A percentile compares a stretch with the other conserved stretches of the same genome.
phyloP scores from a whole-genome alignment of 2,797 vertebrate species.

The Onychomys leucogaster region DNA sequence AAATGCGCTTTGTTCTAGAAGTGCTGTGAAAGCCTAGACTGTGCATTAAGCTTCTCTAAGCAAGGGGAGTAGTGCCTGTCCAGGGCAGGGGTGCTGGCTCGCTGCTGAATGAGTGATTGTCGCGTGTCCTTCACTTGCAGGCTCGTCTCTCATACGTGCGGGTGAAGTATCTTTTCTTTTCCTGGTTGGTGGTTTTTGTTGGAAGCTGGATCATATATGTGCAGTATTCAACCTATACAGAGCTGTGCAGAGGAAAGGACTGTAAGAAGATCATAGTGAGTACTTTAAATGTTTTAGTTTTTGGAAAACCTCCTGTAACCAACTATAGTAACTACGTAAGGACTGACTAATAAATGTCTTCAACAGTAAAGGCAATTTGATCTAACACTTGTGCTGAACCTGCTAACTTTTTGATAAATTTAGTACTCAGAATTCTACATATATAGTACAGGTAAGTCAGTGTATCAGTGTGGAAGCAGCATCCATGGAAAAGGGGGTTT shows the following conservation, averaged over 20 bases:
- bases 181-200: conserved; percentile 97
- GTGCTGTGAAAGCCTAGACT: conserved; percentile 70
- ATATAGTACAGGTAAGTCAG: background rate
- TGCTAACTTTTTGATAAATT: conserved; percentile 7
- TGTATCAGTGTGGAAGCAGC: background rate
- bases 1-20: conserved; percentile 78
- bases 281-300: conserved; percentile 73
- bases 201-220: conserved; percentile 98
- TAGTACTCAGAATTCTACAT: conserved; percentile 57
- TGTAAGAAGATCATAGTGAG: conserved; percentile 97
- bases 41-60: conserved; percentile 57
- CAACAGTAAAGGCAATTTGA: conserved; percentile 58
- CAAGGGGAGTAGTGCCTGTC: background rate
- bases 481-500: conserved; percentile 18
- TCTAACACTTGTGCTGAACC: background rate
- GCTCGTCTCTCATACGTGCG: conserved; percentile 94
- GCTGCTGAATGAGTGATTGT: conserved; percentile 69
- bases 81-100: conserved; percentile 51
- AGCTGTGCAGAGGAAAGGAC: conserved; percentile 97
- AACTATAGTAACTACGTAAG: background rate
- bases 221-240: conserved; percentile 97
- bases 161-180: conserved; percentile 98
- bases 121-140: conserved; percentile 84
- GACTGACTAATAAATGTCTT: conserved; percentile 59
- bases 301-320: conserved; percentile 49